Evolutionary conservation across 2,113 vertebrate genomes (phyloP).

Genomic region (Callospermophilus lateralis): DNA sequence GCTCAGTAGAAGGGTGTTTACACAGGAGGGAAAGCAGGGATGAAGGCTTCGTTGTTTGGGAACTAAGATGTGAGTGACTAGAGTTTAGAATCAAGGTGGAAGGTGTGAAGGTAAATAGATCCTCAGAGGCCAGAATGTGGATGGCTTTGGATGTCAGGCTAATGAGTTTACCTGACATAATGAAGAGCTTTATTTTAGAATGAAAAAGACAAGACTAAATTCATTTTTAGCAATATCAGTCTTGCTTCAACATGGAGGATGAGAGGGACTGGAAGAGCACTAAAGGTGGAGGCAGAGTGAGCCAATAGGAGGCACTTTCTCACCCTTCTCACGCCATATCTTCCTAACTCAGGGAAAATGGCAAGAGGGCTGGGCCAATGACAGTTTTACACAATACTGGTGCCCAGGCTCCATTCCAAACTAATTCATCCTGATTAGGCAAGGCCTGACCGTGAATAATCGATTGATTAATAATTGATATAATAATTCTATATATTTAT

Average conservation of each 20-base stretch:
- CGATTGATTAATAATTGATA: background rate
- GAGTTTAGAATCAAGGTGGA: background rate
- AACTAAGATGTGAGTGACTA: background rate
- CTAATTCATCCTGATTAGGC: background rate
- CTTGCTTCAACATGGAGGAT: background rate
- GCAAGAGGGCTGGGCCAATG: background rate
- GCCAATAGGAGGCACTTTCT: background rate
- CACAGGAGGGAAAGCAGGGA: background rate
- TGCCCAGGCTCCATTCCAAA: background rate
- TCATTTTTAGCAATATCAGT: background rate
- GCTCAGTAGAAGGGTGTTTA: background rate
- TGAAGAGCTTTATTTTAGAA: background rate
- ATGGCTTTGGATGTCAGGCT: background rate
- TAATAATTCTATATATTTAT: background rate
- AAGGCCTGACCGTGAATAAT: background rate
- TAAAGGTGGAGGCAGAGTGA: background rate
- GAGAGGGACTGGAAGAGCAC: background rate
- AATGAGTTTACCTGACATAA: background rate
- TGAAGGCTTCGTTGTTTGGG: background rate
- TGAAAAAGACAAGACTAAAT: background rate
- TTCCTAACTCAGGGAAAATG: background rate
- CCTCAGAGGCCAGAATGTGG: background rate
- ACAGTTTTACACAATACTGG: background rate
- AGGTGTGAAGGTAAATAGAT: background rate
- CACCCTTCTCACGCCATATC: background rate